A percentile compares a stretch with the other conserved stretches of the same genome.
These are phyloP conservation scores for Drosophila conformis DNA, from an alignment of 2,888 invertebrate species.

Conservation along the genomic window DNA sequence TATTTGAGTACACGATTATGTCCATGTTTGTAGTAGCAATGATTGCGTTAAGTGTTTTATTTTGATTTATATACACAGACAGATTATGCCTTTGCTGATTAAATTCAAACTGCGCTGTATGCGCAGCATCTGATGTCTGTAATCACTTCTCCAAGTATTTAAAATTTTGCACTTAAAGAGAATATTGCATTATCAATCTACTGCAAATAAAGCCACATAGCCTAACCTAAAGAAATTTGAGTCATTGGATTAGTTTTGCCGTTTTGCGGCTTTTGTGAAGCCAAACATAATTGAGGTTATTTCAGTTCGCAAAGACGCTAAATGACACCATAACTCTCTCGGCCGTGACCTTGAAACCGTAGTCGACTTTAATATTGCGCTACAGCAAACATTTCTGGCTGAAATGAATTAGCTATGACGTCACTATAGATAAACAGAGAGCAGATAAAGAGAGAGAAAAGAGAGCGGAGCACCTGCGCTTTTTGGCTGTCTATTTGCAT, in stretches of 20 bases:
- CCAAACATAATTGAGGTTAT: slow-evolving; percentile 37
- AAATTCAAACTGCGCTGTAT: slow-evolving; percentile 13
- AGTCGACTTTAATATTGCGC: slow-evolving; percentile 16
- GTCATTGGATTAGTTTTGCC: neutral
- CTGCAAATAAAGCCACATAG: neutral
- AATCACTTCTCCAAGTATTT: neutral
- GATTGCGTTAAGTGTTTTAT: slow-evolving; percentile 5
- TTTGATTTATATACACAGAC: neutral
- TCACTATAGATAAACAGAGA: slow-evolving; percentile 59
- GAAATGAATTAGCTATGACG: slow-evolving; percentile 50
- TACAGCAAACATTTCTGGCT: neutral
- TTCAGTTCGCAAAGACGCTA: slow-evolving; percentile 1
- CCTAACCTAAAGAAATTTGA: neutral
- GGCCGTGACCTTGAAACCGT: slow-evolving; percentile 43
- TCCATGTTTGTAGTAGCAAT: neutral
- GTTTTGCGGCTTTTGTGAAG: slow-evolving; percentile 23
- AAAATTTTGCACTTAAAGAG: slow-evolving; percentile 2
- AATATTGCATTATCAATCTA: neutral
- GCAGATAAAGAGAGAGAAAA: slow-evolving; percentile 11
- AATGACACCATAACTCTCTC: slow-evolving; percentile 12
- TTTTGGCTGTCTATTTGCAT: neutral
- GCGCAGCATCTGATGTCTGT: neutral
- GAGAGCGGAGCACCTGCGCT: slow-evolving; percentile 11
- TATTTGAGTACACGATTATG: neutral
- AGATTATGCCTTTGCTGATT: slow-evolving; percentile 43